A percentile compares a stretch with the other conserved stretches of the same genome.
Evolutionary conservation across 2,797 vertebrate genomes (phyloP).

Genomic region (Rhadinocentrus ornatus): DNA sequence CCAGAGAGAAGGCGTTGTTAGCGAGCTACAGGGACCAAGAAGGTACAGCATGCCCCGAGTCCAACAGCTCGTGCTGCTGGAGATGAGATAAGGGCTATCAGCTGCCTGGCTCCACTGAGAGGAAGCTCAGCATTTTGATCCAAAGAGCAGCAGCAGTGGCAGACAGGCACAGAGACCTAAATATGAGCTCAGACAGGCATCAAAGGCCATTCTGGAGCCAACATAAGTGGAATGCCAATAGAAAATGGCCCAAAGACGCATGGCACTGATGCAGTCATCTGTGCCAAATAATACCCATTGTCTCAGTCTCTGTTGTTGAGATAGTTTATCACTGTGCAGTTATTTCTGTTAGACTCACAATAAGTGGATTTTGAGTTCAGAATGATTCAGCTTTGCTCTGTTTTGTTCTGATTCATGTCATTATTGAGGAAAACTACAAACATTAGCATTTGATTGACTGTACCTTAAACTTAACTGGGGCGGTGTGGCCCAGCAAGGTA

Average conservation of each 20-base stretch:
- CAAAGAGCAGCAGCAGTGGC: slow-evolving; percentile 45
- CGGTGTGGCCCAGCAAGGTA: too few species aligned
- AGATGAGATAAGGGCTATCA: slow-evolving; percentile 82
- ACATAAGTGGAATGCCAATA: slow-evolving; percentile 65
- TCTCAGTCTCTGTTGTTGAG: slow-evolving; percentile 45
- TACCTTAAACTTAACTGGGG: slow-evolving; percentile 54
- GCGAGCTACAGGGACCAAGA: slow-evolving; percentile 67
- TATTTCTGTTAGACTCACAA: slow-evolving; percentile 49
- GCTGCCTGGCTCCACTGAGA: slow-evolving; percentile 72
- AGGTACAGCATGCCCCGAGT: slow-evolving; percentile 61
- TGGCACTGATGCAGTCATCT: slow-evolving; percentile 57
- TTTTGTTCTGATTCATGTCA: slow-evolving; percentile 51
- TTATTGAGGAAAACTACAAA: slow-evolving; percentile 46
- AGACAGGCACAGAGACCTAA: slow-evolving; percentile 54
- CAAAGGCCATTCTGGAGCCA: slow-evolving; percentile 57
- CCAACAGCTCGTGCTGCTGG: slow-evolving; percentile 67
- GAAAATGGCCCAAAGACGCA: slow-evolving; percentile 55
- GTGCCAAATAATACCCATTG: slow-evolving; percentile 50
- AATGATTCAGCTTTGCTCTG: slow-evolving; percentile 30
- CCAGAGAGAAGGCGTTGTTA: slow-evolving; percentile 79
- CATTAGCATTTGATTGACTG: slow-evolving; percentile 55
- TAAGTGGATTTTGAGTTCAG: slow-evolving; percentile 22
- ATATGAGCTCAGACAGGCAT: slow-evolving; percentile 56
- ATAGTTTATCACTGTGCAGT: slow-evolving; percentile 54
- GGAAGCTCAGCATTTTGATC: slow-evolving; percentile 70